Evolutionary conservation across 2,888 invertebrate species (phyloP).

Genomic region (Oasisia sp.): DNA sequence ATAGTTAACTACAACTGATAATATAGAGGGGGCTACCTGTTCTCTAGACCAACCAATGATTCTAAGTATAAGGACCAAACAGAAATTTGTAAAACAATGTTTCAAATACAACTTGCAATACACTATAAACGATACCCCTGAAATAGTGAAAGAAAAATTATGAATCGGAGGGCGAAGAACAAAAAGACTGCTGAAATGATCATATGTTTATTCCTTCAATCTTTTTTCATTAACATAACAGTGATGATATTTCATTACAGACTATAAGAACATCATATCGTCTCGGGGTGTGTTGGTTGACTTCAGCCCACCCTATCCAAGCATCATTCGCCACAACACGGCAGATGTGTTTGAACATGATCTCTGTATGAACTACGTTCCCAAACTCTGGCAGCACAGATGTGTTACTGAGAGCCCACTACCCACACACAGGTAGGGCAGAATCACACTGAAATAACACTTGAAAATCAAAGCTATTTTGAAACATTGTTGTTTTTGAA

Average conservation of each 20-base stretch:
- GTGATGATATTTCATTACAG: neutral
- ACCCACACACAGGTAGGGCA: slow-evolving; percentile 36
- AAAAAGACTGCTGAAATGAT: neutral
- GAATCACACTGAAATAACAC: too few relatives aligned
- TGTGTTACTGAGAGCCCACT: neutral
- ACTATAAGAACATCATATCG: slow-evolving; percentile 18
- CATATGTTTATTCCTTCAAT: neutral
- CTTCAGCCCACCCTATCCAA: neutral
- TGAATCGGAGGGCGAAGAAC: too few relatives aligned
- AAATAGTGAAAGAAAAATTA: too few relatives aligned
- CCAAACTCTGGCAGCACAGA: neutral
- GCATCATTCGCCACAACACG: neutral
- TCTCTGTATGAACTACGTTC: neutral
- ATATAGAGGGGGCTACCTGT: too few relatives aligned
- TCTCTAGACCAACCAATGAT: too few relatives aligned
- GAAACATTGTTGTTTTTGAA: too few relatives aligned
- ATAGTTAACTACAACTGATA: too few relatives aligned
- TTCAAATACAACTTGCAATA: too few relatives aligned
- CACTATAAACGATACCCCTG: too few relatives aligned
- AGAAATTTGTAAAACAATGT: too few relatives aligned
- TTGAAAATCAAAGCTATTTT: neutral
- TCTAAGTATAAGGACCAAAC: too few relatives aligned
- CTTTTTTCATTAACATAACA: neutral
- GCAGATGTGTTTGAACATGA: neutral
- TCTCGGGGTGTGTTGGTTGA: neutral